Evolutionary conservation across 2,797 vertebrate genomes (phyloP).

Genomic region (Cyclura pinguis): DNA sequence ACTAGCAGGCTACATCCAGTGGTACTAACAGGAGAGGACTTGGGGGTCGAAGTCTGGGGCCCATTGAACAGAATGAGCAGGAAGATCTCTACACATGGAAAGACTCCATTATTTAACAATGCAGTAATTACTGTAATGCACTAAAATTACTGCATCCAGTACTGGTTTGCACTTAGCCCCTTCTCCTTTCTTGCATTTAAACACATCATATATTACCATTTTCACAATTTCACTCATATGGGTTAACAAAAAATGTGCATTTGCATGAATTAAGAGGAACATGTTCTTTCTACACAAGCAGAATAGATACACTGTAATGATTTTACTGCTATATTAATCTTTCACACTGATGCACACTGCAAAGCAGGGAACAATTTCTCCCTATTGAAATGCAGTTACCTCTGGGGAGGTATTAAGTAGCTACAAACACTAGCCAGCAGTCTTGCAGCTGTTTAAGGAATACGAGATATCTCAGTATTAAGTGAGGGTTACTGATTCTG

Average conservation of each 20-base stretch:
- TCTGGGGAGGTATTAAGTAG: slow-evolving; percentile 42
- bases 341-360: slow-evolving; percentile 53
- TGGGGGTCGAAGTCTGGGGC: neutral
- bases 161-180: neutral
- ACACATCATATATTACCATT: neutral
- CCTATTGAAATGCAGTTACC: slow-evolving; percentile 47
- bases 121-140: neutral
- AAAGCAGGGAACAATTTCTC: slow-evolving; percentile 18
- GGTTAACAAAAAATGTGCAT: slow-evolving; percentile 30
- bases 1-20: neutral
- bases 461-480: neutral
- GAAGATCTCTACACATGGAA: neutral
- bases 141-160: neutral
- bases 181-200: slow-evolving; percentile 7
- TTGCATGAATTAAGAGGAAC: neutral
- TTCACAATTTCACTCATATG: slow-evolving; percentile 8
- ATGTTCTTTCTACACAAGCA: neutral
- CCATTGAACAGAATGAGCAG: too few species aligned
- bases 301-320: slow-evolving; percentile 32
- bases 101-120: neutral
- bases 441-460: slow-evolving; percentile 6
- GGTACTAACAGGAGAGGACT: neutral
- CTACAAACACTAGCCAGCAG: slow-evolving; percentile 48
- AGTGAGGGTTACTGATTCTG: neutral
- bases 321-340: slow-evolving; percentile 53